Evolutionary conservation across 2,888 invertebrate species (phyloP).

Genomic region (Axea sp.): DNA sequence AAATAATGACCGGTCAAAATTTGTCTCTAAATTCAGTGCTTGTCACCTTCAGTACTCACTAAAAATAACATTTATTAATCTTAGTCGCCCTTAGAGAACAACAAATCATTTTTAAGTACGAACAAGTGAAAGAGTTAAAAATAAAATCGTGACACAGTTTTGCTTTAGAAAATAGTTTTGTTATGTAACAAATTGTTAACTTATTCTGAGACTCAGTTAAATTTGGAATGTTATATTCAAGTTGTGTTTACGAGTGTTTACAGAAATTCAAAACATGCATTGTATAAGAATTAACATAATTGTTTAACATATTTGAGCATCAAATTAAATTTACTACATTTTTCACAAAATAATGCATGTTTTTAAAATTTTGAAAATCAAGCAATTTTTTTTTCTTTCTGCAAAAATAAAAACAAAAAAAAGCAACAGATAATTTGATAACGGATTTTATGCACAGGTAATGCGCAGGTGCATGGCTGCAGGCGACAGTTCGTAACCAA

Average conservation of each 20-base stretch:
- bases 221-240: constrained; percentile 10
- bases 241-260: constrained; percentile 18
- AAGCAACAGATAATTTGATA: not conserved
- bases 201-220: constrained; percentile 29
- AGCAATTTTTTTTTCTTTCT: no score
- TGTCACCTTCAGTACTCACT: constrained; percentile 5
- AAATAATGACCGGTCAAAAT: no score
- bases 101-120: constrained; percentile 37
- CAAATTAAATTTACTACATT: no score
- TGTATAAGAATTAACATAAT: no score
- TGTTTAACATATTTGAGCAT: no score
- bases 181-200: constrained; percentile 44
- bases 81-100: constrained; percentile 25
- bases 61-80: constrained; percentile 25
- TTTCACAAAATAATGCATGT: no score
- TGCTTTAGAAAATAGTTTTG: constrained; percentile 1
- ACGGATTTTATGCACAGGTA: constrained; percentile 28
- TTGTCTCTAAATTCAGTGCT: not conserved
- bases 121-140: constrained; percentile 22
- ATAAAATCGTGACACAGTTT: constrained; percentile 34
- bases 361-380: no score
- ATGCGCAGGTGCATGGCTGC: constrained; percentile 49
- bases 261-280: constrained; percentile 10
- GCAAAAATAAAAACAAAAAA: no score
- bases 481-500: constrained; percentile 36